Base-by-base conservation (phyloP, 2,113 vertebrate species). In the Platysteira castanea region DNA sequence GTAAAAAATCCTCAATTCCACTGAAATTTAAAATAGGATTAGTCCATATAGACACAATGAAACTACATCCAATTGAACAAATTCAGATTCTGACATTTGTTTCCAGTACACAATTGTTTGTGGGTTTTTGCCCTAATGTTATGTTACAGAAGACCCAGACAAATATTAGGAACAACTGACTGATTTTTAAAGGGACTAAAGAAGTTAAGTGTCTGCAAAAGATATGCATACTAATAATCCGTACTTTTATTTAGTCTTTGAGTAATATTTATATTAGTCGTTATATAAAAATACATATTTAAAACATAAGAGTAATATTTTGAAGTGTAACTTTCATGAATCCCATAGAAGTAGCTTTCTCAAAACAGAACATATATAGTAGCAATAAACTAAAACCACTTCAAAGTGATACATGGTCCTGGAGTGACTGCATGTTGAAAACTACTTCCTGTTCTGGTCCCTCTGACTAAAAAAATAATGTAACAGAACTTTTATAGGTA, bases 301-400 rank as follows among this genome's bases (percentile, higher is more conserved):
- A 26, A 74, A 69, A 81, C 2, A 9, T 13, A 53, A 41, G 10
- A 77, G 9, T 33, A 68, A 11, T 33, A 71, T 30, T 68, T 85
- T 47, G 41, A 82, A 70, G 10, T 37, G 74, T 37, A 56, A 75
- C 65, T 84, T 92, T 41, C 42, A 49, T 1, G 0, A 80, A 89
- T 57, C 8, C 21, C 22, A 59, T 3, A 89, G 76, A 57, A 69
- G 39, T 4, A 74, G 23, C 30, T 82, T 44, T 90, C 41, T 56
- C 49, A 85, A 76, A 82, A 18, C 46, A 71, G 42, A 71, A 44
- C 21, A 61, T 7, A 15, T 6, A 33, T 11, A 50, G 10, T 15
- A 68, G 24, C 26, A 76, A 77, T 35, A 80, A 75, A 87, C 39
- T 78, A 9, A 89, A 87, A 89, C 18, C 37, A 90, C n/a, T 90